Evolutionary conservation across 2,797 vertebrate genomes (phyloP), one percentile per base, ranked within the genome.

Genomic region (Ctenosaura bakeri): DNA sequence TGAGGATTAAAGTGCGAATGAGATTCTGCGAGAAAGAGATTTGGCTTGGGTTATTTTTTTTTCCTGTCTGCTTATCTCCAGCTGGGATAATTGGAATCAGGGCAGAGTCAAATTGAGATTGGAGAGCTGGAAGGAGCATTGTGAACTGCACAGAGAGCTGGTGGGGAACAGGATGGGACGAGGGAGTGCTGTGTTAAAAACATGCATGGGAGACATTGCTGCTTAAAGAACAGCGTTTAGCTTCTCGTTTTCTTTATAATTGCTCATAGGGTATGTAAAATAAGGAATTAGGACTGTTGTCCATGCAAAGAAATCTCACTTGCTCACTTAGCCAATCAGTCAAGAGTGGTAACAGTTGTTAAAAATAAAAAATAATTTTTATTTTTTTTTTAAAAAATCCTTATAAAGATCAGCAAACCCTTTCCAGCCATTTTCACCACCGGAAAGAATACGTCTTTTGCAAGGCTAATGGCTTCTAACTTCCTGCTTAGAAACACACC

Each of bases 1-100:
- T 76, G n/a, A 16, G 71, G 5, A 54, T 83, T 94, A 89, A 95
- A 95, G 92, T 92, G 83, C 78, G 78, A 87, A 79, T 88, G 92
- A 73, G 88, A 74, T 93, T 93, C 94, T 85, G 59, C 8, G 71
- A 84, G 42, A 88, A 42, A 46, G 0, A 29, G 85, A 0, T 91
- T 91, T 85, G 56, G 22, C 22, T 66, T 18, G 73, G 13, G 86
- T 71, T 0, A 22, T 76, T 50, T 66, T 35, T 13, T 1, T 26
- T 0, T 10, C 50, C 59, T 64, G 52, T 90, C 62, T 74, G 83
- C 83, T 85, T 52, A 73, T 88, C 86, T 6, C 35, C 32, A 3
- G 85, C 38, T 83, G 91, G 77, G 64, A 2, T 38, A 14, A 76
- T 76, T 29, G 35, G 54, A 52, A 38, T 50, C 52, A 6, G 24